These are phyloP conservation scores for Arion vulgaris DNA, from an alignment of 1,140 invertebrate genomes.

Conservation along the genomic window DNA sequence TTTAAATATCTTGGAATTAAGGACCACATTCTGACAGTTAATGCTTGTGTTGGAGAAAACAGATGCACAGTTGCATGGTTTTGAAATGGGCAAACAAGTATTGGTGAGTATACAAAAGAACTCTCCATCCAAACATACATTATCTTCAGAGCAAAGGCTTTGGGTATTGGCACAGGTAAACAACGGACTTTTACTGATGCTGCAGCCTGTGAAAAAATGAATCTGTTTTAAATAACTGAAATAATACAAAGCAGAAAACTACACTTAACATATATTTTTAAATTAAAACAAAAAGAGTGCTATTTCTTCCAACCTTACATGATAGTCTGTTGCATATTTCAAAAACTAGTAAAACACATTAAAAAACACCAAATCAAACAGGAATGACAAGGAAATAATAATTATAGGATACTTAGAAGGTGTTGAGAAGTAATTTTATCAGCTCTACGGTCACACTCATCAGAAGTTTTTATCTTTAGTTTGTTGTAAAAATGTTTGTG, in stretches of 20 bases:
- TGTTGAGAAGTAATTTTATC: too few species aligned
- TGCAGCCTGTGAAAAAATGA: constrained; percentile 38
- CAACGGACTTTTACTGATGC: constrained; percentile 13
- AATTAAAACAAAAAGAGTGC: too few species aligned
- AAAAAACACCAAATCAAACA: too few species aligned
- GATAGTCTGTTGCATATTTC: too few species aligned
- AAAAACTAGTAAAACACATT: too few species aligned
- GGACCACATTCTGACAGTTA: constrained; percentile 21
- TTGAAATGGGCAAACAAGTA: constrained; percentile 12
- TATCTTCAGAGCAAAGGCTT: background rate
- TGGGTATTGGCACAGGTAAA: constrained; percentile 4
- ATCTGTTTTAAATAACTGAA: background rate
- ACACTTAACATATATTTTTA: too few species aligned
- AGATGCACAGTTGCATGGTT: constrained; percentile 40
- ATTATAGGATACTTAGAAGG: too few species aligned
- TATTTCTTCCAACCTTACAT: too few species aligned
- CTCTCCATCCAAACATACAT: background rate
- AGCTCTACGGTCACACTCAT: too few species aligned
- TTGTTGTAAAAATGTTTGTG: too few species aligned
- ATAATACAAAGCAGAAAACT: background rate
- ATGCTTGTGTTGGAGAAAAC: background rate
- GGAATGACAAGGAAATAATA: too few species aligned
- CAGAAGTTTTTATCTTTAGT: too few species aligned
- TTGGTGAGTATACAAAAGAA: constrained; percentile 35
- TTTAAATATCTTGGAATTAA: background rate